Evolutionary conservation across 2,888 invertebrate species (phyloP).

Genomic region (Lypha dubia): DNA sequence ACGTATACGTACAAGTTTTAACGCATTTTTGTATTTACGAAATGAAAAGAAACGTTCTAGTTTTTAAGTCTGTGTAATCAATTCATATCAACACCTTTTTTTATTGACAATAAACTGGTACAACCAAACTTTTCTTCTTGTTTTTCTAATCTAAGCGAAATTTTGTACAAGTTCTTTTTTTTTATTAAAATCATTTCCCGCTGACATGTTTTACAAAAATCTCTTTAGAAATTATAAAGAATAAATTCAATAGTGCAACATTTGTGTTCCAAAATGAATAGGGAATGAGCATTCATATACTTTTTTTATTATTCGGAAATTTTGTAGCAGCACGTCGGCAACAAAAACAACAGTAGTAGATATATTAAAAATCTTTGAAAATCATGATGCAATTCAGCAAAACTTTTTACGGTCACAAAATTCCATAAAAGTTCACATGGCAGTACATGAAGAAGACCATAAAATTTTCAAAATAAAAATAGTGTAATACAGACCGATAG

Average conservation of each 20-base stretch:
- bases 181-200: constrained; percentile 32
- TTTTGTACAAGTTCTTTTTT: background rate
- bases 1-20: constrained; percentile 21
- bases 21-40: no score
- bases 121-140: background rate
- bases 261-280: constrained; percentile 50
- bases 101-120: background rate
- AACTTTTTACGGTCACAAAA: constrained; percentile 57
- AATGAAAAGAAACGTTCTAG: no score
- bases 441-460: constrained; percentile 2
- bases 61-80: no score
- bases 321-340: constrained; percentile 52
- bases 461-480: background rate
- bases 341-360: constrained; percentile 17
- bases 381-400: constrained; percentile 63
- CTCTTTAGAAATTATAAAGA: background rate
- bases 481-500: no score
- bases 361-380: constrained; percentile 50
- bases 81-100: no score
- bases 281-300: constrained; percentile 47
- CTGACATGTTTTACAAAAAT: constrained; percentile 42
- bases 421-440: constrained; percentile 41
- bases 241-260: constrained; percentile 28
- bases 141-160: background rate
- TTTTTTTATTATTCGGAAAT: constrained; percentile 51